Evolutionary conservation across 2,113 vertebrate species (phyloP).

Genomic region (Corydoras maculifer): DNA sequence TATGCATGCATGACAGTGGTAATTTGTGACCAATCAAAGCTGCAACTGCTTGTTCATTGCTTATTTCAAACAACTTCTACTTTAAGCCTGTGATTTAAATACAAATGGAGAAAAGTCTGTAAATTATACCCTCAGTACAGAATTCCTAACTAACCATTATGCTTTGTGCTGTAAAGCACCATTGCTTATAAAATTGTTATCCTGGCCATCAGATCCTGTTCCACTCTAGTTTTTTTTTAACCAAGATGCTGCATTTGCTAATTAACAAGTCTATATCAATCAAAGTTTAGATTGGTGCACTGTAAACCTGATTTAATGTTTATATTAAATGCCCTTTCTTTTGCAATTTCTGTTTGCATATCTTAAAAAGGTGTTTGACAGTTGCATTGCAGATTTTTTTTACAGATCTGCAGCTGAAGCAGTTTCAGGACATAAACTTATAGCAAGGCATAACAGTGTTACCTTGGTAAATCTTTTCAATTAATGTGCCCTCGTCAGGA

Average conservation of each 20-base stretch:
- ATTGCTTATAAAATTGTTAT: no score
- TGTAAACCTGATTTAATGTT: neutral
- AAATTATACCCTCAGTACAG: constrained; percentile 46
- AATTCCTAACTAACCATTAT: constrained; percentile 44
- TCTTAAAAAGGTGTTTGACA: constrained; percentile 12
- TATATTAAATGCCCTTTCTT: constrained; percentile 2
- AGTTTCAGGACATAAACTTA: constrained; percentile 30
- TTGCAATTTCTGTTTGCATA: constrained; percentile 2
- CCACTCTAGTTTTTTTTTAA: no score
- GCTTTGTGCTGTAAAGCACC: neutral
- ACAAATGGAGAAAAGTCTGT: constrained; percentile 47
- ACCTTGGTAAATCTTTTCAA: constrained; percentile 36
- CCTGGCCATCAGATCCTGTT: no score
- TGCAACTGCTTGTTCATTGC: constrained; percentile 49
- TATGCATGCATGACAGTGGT: constrained; percentile 51
- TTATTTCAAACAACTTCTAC: constrained; percentile 65
- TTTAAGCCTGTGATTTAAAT: constrained; percentile 55
- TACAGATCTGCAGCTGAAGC: constrained; percentile 20
- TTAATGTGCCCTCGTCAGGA: constrained; percentile 27
- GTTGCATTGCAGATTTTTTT: constrained; percentile 24
- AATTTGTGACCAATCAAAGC: constrained; percentile 52
- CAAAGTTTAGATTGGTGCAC: neutral
- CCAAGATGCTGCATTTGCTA: no score
- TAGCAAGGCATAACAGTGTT: constrained; percentile 27
- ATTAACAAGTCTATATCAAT: no score